Evolutionary conservation across 2,113 vertebrate genomes (phyloP).

Genomic region (Procavia capensis): DNA sequence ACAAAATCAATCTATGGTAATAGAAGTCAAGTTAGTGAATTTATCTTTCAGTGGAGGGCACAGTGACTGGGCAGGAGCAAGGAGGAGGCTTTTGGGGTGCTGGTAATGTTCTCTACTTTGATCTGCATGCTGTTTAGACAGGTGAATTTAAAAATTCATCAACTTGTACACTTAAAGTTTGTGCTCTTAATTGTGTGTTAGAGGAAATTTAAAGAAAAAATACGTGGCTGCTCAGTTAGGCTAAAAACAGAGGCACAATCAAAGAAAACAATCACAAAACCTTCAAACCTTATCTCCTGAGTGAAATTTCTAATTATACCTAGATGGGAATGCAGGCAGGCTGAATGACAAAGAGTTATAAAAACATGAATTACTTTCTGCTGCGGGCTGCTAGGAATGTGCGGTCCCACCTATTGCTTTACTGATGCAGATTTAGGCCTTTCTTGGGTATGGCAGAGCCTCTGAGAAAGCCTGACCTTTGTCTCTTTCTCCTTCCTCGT

Average conservation of each 20-base stretch:
- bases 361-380: slow-evolving; percentile 37
- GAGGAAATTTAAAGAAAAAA: not conserved
- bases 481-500: no score
- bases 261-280: not conserved
- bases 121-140: not conserved
- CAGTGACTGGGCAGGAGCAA: not conserved
- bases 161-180: slow-evolving; percentile 15
- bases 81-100: not conserved
- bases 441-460: no score
- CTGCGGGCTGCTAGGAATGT: no score
- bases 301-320: slow-evolving; percentile 21
- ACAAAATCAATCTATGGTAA: not conserved
- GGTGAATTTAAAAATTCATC: slow-evolving; percentile 15
- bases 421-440: no score
- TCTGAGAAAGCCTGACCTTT: no score
- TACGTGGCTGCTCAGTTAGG: not conserved
- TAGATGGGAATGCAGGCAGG: not conserved
- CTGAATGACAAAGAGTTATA: slow-evolving; percentile 26
- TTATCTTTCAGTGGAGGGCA: not conserved
- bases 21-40: not conserved
- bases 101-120: not conserved
- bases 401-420: no score
- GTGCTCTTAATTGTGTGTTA: not conserved
- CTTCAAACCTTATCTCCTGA: slow-evolving; percentile 15
- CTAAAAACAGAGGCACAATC: slow-evolving; percentile 46